A percentile compares a stretch with the other conserved stretches of the same genome.
These are phyloP conservation scores for Drosophila lini DNA, from an alignment of 1,140 invertebrate genomes.

Conservation along the genomic window DNA sequence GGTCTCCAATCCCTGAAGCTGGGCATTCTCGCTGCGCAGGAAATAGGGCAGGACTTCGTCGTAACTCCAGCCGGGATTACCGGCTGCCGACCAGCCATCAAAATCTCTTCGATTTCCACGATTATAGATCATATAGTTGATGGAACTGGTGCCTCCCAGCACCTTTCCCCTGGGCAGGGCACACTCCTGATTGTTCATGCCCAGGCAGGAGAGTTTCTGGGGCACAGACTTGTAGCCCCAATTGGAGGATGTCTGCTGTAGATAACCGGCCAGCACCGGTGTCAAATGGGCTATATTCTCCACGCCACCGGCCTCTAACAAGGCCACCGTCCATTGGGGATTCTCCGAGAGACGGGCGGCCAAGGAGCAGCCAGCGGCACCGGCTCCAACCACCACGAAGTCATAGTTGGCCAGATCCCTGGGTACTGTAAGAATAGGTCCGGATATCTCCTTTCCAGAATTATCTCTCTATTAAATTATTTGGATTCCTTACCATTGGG, in stretches of 20 bases:
- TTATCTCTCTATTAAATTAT: neutral
- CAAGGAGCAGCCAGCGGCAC: slow-evolving; percentile 89
- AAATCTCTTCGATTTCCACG: slow-evolving; percentile 91
- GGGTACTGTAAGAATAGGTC: slow-evolving; percentile 43
- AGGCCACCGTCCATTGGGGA: slow-evolving; percentile 87
- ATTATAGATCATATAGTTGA: slow-evolving; percentile 95
- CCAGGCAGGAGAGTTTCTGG: slow-evolving; percentile 87
- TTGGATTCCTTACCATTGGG: slow-evolving; percentile 49
- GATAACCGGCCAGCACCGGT: slow-evolving; percentile 87
- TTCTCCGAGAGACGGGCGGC: slow-evolving; percentile 88
- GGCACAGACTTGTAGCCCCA: slow-evolving; percentile 90
- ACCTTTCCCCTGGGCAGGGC: slow-evolving; percentile 87
- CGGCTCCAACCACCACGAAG: slow-evolving; percentile 91
- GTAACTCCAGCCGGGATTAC: slow-evolving; percentile 91
- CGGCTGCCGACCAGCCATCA: slow-evolving; percentile 89
- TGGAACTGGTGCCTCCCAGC: slow-evolving; percentile 90
- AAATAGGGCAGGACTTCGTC: slow-evolving; percentile 89
- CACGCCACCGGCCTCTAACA: slow-evolving; percentile 87
- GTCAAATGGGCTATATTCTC: slow-evolving; percentile 89
- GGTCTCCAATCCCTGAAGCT: slow-evolving; percentile 85
- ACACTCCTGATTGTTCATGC: slow-evolving; percentile 86
- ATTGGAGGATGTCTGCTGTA: slow-evolving; percentile 86
- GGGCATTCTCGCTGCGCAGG: slow-evolving; percentile 86
- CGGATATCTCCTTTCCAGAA: neutral
- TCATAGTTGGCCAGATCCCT: slow-evolving; percentile 86